These are phyloP conservation scores for Tetropium fuscum DNA, from an alignment of 2,888 invertebrate genomes.

Conservation along the genomic window DNA sequence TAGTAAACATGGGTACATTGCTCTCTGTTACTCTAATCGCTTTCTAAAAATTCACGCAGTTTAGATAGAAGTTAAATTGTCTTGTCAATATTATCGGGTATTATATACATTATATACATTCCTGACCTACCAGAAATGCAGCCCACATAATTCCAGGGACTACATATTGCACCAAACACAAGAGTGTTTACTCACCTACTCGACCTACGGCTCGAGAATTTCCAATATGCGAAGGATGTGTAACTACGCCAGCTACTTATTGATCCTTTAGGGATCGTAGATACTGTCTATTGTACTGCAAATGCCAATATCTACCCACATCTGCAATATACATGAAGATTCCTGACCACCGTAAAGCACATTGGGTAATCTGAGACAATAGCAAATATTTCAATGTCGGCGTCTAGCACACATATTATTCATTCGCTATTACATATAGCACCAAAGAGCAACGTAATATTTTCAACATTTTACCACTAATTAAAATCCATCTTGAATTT, in stretches of 20 bases:
- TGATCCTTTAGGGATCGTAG: constrained; percentile 24
- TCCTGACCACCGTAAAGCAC: neutral
- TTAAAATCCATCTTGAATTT: too few relatives aligned
- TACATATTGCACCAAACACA: too few relatives aligned
- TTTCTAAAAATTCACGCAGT: too few relatives aligned
- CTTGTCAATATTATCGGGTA: too few relatives aligned
- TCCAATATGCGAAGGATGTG: constrained; percentile 15
- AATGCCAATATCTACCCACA: too few relatives aligned
- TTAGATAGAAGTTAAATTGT: too few relatives aligned
- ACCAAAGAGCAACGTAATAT: neutral
- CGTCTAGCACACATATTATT: neutral
- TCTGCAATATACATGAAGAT: constrained; percentile 13
- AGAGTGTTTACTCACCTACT: constrained; percentile 4
- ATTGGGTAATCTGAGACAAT: constrained; percentile 7
- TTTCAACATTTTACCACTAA: too few relatives aligned
- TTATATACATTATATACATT: too few relatives aligned
- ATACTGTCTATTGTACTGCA: constrained; percentile 16
- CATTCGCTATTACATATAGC: neutral
- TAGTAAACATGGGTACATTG: too few relatives aligned
- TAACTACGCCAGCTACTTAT: constrained; percentile 18
- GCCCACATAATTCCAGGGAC: too few relatives aligned
- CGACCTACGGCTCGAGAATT: neutral
- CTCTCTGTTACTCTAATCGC: too few relatives aligned
- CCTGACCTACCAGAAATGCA: too few relatives aligned
- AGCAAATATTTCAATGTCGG: constrained; percentile 13